A percentile compares a stretch with the other conserved stretches of the same genome.
Conservation (phyloP, 2,113 vertebrate species). For the Anthoscopus minutus region DNA sequence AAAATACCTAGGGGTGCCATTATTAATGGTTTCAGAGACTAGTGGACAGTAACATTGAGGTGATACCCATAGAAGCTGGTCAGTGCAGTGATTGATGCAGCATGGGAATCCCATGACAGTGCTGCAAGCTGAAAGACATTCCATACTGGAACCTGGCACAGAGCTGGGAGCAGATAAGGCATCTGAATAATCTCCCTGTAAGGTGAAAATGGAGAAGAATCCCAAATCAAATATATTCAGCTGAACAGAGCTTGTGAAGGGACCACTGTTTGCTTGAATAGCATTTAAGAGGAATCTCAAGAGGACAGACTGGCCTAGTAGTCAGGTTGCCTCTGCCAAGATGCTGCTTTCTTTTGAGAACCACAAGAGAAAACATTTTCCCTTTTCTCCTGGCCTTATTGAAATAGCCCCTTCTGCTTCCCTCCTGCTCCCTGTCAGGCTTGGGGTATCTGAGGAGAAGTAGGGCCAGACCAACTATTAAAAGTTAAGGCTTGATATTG, state of each 20-base stretch:
- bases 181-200: background rate
- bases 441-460: background rate
- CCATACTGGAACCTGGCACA: background rate
- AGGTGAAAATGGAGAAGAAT: background rate
- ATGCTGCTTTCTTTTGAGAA: background rate
- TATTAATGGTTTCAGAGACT: background rate
- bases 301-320: background rate
- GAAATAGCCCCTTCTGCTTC: background rate
- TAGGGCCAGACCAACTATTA: background rate
- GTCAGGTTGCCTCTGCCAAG: background rate
- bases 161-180: background rate
- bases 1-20: background rate
- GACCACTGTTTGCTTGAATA: background rate
- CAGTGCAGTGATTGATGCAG: background rate
- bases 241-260: background rate
- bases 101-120: background rate
- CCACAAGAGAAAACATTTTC: background rate
- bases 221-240: background rate
- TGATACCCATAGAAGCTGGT: background rate
- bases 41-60: background rate
- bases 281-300: background rate
- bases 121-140: background rate
- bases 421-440: background rate
- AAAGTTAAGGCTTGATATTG: background rate
- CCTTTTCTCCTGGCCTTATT: background rate